Conservation (phyloP, 2,888 invertebrate species). For the Drosophila lutescens region DNA sequence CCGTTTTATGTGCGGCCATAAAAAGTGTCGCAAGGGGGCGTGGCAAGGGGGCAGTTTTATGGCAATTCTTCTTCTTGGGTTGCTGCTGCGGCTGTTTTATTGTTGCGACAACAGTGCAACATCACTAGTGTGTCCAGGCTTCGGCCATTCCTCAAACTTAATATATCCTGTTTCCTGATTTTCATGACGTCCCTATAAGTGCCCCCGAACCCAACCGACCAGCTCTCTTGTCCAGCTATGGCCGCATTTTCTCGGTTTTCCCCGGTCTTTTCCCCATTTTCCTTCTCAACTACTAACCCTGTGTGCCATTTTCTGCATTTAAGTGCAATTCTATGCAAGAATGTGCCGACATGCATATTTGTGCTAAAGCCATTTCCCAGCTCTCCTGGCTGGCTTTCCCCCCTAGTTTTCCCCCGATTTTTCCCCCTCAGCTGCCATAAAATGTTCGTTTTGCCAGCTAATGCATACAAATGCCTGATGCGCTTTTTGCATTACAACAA, state of each 20-base stretch:
- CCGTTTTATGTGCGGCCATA: slow-evolving; percentile 77
- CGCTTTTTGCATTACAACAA: slow-evolving; percentile 73
- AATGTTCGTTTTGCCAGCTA: slow-evolving; percentile 78
- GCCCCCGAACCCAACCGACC: slow-evolving; percentile 14
- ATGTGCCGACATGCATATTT: slow-evolving; percentile 77
- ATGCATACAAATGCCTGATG: slow-evolving; percentile 78
- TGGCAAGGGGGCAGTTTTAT: slow-evolving; percentile 67
- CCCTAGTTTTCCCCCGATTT: slow-evolving; percentile 11
- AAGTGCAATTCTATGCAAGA: slow-evolving; percentile 79
- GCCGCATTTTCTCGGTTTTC: slow-evolving; percentile 66
- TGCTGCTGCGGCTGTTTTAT: slow-evolving; percentile 48
- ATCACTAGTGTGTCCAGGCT: slow-evolving; percentile 50
- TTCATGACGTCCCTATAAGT: slow-evolving; percentile 72
- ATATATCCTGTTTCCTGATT: slow-evolving; percentile 79
- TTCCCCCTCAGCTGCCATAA: slow-evolving; percentile 57
- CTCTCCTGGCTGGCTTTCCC: slow-evolving; percentile 19
- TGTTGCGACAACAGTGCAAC: slow-evolving; percentile 51
- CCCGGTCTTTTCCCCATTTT: slow-evolving; percentile 4
- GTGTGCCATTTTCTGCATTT: slow-evolving; percentile 77
- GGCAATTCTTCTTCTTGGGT: slow-evolving; percentile 26
- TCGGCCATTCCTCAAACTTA: slow-evolving; percentile 74
- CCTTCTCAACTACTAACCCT: slow-evolving; percentile 6
- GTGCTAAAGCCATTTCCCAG: slow-evolving; percentile 71
- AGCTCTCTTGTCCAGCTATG: slow-evolving; percentile 28
- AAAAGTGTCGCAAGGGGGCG: slow-evolving; percentile 69